These are phyloP conservation scores for Delia radicum DNA, from an alignment of 1,140 invertebrate species.

Conservation along the genomic window DNA sequence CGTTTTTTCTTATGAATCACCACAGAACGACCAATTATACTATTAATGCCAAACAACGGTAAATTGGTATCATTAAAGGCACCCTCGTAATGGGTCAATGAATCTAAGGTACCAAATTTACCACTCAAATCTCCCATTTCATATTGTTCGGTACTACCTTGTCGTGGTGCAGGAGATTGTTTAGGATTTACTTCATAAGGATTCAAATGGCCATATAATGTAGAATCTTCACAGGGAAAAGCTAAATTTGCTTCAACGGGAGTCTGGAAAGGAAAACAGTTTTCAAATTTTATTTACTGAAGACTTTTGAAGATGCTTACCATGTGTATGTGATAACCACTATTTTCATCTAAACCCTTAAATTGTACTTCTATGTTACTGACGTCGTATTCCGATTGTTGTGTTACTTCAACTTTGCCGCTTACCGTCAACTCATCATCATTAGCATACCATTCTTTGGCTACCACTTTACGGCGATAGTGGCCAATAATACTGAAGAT, in stretches of 20 bases:
- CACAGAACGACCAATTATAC: conserved; percentile 81
- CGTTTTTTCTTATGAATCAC: conserved; percentile 75
- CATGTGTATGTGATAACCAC: conserved; percentile 81
- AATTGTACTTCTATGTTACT: conserved; percentile 78
- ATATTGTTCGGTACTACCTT: conserved; percentile 80
- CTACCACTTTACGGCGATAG: conserved; percentile 80
- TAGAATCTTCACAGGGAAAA: conserved; percentile 83
- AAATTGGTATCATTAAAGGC: conserved; percentile 81
- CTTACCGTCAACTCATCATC: conserved; percentile 63
- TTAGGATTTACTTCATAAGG: conserved; percentile 70
- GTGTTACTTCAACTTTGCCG: conserved; percentile 78
- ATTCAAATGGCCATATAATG: conserved; percentile 81
- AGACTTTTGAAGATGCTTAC: conserved; percentile 60
- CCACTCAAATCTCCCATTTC: conserved; percentile 87
- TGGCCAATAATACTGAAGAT: conserved; percentile 68
- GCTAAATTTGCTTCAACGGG: conserved; percentile 78
- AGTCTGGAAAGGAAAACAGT: conserved; percentile 59
- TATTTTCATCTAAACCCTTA: conserved; percentile 68
- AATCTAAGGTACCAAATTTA: conserved; percentile 79
- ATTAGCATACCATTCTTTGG: conserved; percentile 84
- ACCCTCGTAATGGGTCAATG: conserved; percentile 60
- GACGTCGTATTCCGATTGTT: conserved; percentile 82
- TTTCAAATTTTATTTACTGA: background rate
- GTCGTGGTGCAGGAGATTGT: conserved; percentile 62
- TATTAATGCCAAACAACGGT: conserved; percentile 79